These are phyloP conservation scores for Elachura formosa DNA, from an alignment of 2,113 vertebrate genomes.

Conservation along the genomic window DNA sequence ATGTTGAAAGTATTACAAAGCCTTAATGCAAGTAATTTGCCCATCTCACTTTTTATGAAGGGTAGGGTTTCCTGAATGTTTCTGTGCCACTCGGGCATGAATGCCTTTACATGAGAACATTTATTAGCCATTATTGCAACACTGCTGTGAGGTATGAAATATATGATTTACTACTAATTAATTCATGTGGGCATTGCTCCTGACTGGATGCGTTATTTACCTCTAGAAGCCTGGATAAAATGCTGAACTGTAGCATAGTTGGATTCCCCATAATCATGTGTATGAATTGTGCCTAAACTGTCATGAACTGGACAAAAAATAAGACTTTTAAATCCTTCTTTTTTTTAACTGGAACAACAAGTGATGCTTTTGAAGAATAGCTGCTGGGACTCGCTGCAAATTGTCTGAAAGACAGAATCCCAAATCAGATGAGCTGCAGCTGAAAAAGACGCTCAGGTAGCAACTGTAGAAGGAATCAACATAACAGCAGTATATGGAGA, in stretches of 20 bases:
- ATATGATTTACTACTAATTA: not conserved
- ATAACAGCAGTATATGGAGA: not conserved
- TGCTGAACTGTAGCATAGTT: not conserved
- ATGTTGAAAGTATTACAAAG: constrained; percentile 8
- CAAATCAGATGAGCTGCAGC: not conserved
- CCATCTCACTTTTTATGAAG: not conserved
- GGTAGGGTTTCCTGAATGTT: not conserved
- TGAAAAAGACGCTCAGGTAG: not conserved
- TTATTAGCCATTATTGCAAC: not conserved
- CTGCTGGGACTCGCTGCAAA: not conserved
- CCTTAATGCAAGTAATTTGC: not conserved
- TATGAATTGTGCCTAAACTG: not conserved
- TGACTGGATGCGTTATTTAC: not conserved
- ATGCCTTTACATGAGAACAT: not conserved
- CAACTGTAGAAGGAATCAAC: not conserved
- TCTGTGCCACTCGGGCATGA: not conserved
- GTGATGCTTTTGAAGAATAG: not conserved
- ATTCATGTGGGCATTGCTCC: not conserved
- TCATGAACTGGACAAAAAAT: not conserved
- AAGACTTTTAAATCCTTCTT: accelerated
- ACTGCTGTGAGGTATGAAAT: not conserved
- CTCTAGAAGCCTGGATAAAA: not conserved
- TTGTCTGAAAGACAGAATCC: not conserved
- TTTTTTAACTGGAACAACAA: not conserved
- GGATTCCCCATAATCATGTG: not conserved